Conservation (phyloP, 2,888 invertebrate genomes). For the Stomorhina lunata region DNA sequence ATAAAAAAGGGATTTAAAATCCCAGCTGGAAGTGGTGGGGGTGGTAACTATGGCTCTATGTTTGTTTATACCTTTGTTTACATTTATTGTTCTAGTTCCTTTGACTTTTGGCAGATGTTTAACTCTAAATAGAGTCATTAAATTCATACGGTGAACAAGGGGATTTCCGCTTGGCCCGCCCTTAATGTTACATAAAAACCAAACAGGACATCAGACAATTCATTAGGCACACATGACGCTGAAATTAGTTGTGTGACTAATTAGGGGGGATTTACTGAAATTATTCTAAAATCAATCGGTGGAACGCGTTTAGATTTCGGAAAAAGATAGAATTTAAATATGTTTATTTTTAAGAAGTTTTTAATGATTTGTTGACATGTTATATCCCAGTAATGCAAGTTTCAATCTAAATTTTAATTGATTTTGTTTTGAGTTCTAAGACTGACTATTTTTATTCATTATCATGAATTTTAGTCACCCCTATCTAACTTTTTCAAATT, state of each 20-base stretch:
- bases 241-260: neutral
- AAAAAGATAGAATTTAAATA: neutral
- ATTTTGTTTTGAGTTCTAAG: neutral
- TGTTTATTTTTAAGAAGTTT: neutral
- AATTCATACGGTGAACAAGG: neutral
- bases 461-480: too few relatives aligned
- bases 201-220: neutral
- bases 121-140: slow-evolving; percentile 10
- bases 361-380: neutral
- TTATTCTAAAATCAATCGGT: neutral
- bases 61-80: neutral
- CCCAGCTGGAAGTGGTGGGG: neutral
- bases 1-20: slow-evolving; percentile 22
- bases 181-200: neutral
- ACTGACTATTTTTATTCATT: too few relatives aligned
- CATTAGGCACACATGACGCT: slow-evolving; percentile 27
- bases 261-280: neutral
- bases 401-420: too few relatives aligned
- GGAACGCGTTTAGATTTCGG: neutral
- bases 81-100: neutral
- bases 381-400: too few relatives aligned
- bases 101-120: slow-evolving; percentile 17
- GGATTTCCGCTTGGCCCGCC: neutral
- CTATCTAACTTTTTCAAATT: too few relatives aligned
- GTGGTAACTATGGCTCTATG: neutral